Evolutionary conservation across 2,888 invertebrate species (phyloP), one percentile per base, ranked within the genome.

Genomic region (Ommatoiulus sabulosus): DNA sequence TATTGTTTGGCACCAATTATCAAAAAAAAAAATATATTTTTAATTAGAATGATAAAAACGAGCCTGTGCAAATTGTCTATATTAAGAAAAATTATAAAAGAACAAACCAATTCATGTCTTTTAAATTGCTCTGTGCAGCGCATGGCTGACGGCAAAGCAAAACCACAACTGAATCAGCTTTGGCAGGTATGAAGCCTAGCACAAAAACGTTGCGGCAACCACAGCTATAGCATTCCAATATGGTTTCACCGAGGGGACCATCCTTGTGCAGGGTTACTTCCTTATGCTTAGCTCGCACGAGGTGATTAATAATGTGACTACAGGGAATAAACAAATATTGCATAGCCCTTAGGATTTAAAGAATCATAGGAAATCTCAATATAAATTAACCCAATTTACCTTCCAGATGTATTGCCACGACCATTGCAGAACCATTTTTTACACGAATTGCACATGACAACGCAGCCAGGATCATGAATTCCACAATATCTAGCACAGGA

Each of bases 341-440:
- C 12, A n/a, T 10, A 43, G 17, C 35, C 15, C 3, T n/a, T 6
- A 20, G 7, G 20, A 17, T 20, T 7, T n/a, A 46, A 15, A n/a
- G 20, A 85, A 85, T 10, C 44, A 2, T n/a, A 87, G 17, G 46
- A 44, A 86, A 87, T 87, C 12, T 8, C 20, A 17, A 86, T 35
- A 80, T n/a, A 24, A 84, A 80, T 35, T 10, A 43, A 87, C 10
- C 17, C 72, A 17, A 84, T 44, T 88, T 90, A 93, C 94, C 93
- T 94, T 91, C 98, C 99, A 0, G 98, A 98, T 0, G 99, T 99
- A 92, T 97, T 98, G 20, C 99, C 99, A 89, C 99, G 95, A 0
- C 99, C 99, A 94, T 99, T 99, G 93, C 99, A 99, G 92, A 99
- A 99, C 99, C 99, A 99, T 92, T 99, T 99, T 92, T 98, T 98